Evolutionary conservation across 2,797 vertebrate species (phyloP), one percentile per base, ranked within the genome.

Genomic region (Pangasius sanitwongsei): DNA sequence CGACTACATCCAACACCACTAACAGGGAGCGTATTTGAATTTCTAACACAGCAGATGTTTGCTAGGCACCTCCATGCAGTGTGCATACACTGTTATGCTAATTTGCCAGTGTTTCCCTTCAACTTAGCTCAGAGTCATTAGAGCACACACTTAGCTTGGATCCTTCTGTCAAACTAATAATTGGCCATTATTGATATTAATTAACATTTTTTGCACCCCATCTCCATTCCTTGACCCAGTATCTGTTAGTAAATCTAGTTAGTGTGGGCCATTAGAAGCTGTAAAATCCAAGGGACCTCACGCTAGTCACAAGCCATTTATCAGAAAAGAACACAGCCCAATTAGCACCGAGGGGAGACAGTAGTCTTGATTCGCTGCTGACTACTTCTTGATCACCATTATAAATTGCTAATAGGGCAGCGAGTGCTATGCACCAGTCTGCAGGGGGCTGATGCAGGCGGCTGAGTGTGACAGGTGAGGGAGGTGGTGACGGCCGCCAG

Each of bases 161-260:
- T 99, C 97, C 97, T 97, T 99, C 98, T 99, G 98, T 99, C 98
- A 99, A 98, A 98, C 98, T 98, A 99, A 99, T 99, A 99, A 99
- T 99, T 98, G 98, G 97, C 98, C 97, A 99, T 99, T 99, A 99
- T 99, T 99, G 99, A 99, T 99, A 99, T 99, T 99, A 99, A 99
- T 99, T 99, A 99, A 98, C 98, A 98, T 98, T 99, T 97, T 99
- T 97, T 97, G 97, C 97, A 98, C 98, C 97, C 97, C 96, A 95
- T 97, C 96, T 97, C 93, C 23, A 95, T 97, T 96, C 94, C 86
- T 95, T 99, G 98, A 99, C 98, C 98, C 94, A 93, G 95, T 98
- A 97, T 98, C 97, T 98, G 97, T 97, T 98, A 97, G 98, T 99
- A 99, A 97, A 98, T 97, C 97, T 97, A 97, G 98, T 98, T 97